phyloP scores from a whole-genome alignment of 2,113 vertebrate species.

The Alectura lathami region DNA sequence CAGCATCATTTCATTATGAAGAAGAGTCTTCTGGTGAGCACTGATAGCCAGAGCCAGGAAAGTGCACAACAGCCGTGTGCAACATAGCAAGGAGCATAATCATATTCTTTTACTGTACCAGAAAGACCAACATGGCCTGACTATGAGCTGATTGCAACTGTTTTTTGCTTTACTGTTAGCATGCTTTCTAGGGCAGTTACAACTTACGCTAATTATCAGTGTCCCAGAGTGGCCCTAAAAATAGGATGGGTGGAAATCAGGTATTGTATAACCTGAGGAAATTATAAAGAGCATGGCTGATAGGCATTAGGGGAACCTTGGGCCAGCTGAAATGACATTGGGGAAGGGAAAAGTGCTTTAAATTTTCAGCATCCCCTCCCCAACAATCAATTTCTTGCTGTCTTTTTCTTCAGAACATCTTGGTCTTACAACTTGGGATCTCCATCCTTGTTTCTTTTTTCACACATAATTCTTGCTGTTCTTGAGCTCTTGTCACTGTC shows the following conservation, averaged over 20 bases:
- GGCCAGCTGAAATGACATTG: neutral
- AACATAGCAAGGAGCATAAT: neutral
- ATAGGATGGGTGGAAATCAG: neutral
- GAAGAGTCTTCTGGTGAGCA: neutral
- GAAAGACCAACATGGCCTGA: neutral
- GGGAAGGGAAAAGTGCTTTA: neutral
- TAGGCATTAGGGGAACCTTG: neutral
- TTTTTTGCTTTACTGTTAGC: neutral
- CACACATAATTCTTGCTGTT: neutral
- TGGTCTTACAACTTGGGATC: neutral
- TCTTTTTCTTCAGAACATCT: neutral
- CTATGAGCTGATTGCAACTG: neutral
- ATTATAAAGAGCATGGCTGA: neutral
- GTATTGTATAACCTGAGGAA: neutral
- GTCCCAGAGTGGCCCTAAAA: neutral
- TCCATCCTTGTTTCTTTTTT: neutral
- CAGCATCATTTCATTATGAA: neutral
- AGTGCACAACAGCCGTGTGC: neutral
- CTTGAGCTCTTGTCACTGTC: neutral
- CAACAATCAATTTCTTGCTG: neutral
- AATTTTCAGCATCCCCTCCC: neutral
- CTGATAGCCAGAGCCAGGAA: neutral
- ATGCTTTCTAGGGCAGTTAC: neutral
- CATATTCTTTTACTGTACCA: neutral
- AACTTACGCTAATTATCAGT: neutral